Percentiles rank a stretch among this genome's conserved stretches.
Conservation (phyloP, 37 sponge, comb jelly and placozoan genomes). For the Axinella damicornis region DNA sequence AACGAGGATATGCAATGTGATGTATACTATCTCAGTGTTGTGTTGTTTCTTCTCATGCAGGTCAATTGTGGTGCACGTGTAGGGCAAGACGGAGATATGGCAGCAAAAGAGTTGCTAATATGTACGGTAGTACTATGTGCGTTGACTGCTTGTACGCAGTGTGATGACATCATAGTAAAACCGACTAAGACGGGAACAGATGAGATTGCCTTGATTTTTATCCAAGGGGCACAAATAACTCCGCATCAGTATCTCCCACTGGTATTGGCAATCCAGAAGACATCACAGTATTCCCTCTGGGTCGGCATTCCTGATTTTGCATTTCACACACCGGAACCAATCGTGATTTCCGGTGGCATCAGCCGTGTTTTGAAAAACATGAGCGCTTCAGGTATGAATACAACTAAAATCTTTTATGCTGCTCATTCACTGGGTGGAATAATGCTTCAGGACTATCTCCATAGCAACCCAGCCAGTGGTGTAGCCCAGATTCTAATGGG, state of each 20-base stretch:
- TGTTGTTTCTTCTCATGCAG: no score
- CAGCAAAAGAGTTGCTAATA: no score
- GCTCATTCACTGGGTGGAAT: slow-evolving; percentile 85
- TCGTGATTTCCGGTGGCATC: slow-evolving; percentile 53
- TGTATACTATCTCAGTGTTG: no score
- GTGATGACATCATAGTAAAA: slow-evolving; percentile 58
- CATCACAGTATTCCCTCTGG: slow-evolving; percentile 70
- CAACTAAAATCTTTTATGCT: slow-evolving; percentile 27
- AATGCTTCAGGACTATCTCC: slow-evolving; percentile 75
- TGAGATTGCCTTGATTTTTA: slow-evolving; percentile 64
- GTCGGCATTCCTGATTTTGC: slow-evolving; percentile 78
- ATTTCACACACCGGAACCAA: slow-evolving; percentile 63
- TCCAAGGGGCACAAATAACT: slow-evolving; percentile 79
- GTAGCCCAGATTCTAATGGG: slow-evolving; percentile 80
- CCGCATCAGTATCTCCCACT: slow-evolving; percentile 76
- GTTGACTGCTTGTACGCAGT: neutral
- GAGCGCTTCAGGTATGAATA: slow-evolving; percentile 61
- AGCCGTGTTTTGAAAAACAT: slow-evolving; percentile 50
- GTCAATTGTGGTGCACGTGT: no score
- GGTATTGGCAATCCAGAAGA: slow-evolving; percentile 49
- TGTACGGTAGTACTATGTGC: no score
- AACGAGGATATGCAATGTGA: no score
- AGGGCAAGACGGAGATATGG: no score
- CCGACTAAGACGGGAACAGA: slow-evolving; percentile 26
- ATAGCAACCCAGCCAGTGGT: neutral